Percentiles rank a stretch among this genome's conserved stretches.
These are phyloP conservation scores for Pogoniulus pusillus DNA, from an alignment of 2,797 vertebrate species.

Conservation along the genomic window DNA sequence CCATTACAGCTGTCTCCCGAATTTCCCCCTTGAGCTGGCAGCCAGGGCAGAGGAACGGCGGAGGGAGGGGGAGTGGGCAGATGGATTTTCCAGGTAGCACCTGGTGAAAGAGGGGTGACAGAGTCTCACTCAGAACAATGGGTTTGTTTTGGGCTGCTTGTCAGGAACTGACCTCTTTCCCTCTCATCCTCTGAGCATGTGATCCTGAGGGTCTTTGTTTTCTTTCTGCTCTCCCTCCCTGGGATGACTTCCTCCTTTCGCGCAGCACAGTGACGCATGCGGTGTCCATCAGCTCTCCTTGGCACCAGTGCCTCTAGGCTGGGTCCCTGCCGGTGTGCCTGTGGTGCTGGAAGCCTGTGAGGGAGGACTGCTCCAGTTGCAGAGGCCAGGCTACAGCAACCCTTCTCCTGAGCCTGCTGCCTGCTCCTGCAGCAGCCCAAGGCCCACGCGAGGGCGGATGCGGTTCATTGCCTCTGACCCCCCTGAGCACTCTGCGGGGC, in stretches of 20 bases:
- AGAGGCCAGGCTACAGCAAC: not conserved
- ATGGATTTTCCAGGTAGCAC: constrained; percentile 42
- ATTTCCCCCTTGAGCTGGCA: not conserved
- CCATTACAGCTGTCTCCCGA: not conserved
- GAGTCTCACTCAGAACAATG: constrained; percentile 19
- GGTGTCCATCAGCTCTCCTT: not conserved
- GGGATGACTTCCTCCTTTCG: not conserved
- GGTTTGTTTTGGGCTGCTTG: not conserved
- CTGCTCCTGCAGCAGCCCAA: not conserved
- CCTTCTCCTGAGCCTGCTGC: not conserved
- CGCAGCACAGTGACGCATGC: fast-evolving
- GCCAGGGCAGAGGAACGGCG: not conserved
- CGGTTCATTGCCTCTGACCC: not conserved
- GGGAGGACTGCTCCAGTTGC: not conserved
- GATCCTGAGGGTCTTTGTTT: not conserved
- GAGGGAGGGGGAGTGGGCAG: not conserved
- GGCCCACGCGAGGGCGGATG: not conserved
- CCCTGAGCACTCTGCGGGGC: not conserved
- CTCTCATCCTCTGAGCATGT: constrained; percentile 9
- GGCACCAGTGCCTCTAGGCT: not conserved
- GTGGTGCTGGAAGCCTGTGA: not conserved
- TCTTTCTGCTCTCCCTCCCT: not conserved
- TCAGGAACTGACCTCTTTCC: constrained; percentile 44
- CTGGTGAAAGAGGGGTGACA: not conserved
- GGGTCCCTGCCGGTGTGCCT: not conserved